phyloP scores from a whole-genome alignment of 2,888 invertebrate species.

The Drosophila histrio region DNA sequence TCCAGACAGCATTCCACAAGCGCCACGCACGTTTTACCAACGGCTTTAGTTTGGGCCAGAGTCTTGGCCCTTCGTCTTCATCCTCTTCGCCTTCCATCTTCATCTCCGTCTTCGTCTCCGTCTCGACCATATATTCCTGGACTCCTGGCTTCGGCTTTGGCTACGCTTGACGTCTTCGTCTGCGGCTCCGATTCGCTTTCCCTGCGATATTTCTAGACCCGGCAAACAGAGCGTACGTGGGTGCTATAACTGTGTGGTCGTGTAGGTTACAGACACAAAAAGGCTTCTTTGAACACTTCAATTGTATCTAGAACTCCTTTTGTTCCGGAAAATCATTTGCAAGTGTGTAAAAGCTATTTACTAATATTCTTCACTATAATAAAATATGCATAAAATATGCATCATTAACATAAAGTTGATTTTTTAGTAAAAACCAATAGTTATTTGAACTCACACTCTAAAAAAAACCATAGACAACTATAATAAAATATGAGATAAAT shows the following conservation, averaged over 20 bases:
- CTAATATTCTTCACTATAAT: no score
- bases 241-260: not conserved
- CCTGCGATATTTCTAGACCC: not conserved
- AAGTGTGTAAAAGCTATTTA: no score
- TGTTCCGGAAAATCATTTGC: no score
- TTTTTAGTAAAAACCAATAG: no score
- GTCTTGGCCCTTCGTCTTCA: constrained; percentile 13
- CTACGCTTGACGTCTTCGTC: constrained; percentile 55
- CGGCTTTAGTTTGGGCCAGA: constrained; percentile 28
- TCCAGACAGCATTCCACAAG: constrained; percentile 77
- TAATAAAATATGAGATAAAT: no score
- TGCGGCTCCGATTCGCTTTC: constrained; percentile 10
- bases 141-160: constrained; percentile 27
- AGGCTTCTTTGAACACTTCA: no score
- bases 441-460: no score
- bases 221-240: not conserved
- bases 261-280: not conserved
- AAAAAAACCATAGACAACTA: no score
- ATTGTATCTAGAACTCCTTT: no score
- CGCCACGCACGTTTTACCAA: constrained; percentile 65
- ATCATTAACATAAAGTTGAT: no score
- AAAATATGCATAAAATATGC: no score
- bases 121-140: not conserved
- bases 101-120: constrained; percentile 57
- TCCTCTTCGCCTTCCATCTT: not conserved